A percentile compares a stretch with the other conserved stretches of the same genome.
These are phyloP conservation scores for Cossypha dichroa DNA, from an alignment of 2,797 vertebrate species.

Conservation along the genomic window DNA sequence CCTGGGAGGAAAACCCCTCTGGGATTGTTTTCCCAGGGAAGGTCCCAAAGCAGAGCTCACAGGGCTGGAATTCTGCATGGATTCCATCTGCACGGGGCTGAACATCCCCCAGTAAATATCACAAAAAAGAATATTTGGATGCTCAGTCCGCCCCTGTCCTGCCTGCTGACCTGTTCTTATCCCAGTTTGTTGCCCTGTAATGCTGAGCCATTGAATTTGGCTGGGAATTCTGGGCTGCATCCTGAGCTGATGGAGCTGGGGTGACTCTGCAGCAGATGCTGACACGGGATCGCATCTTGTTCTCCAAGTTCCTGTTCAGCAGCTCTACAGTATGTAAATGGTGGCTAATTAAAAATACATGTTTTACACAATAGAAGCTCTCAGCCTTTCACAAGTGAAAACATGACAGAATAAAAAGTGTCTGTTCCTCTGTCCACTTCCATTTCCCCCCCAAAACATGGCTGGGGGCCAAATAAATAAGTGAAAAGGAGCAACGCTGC, in stretches of 20 bases:
- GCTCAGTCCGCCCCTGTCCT: not conserved
- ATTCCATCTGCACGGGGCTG: accelerated
- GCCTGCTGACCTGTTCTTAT: not conserved
- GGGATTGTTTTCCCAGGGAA: not conserved
- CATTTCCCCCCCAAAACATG: not conserved
- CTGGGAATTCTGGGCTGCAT: not conserved
- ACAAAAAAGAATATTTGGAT: not conserved
- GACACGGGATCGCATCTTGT: not conserved
- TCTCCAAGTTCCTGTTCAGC: not conserved
- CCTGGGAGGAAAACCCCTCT: not conserved
- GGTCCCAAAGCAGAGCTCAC: not conserved
- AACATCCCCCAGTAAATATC: accelerated
- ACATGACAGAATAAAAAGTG: not conserved
- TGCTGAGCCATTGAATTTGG: not conserved
- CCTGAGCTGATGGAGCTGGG: not conserved
- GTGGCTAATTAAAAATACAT: not conserved
- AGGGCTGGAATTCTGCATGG: not conserved
- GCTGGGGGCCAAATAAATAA: conserved; percentile 28
- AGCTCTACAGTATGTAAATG: not conserved
- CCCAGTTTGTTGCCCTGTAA: not conserved
- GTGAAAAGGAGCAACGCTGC: conserved; percentile 9
- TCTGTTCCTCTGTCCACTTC: not conserved
- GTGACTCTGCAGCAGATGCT: not conserved
- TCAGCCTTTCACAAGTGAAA: not conserved
- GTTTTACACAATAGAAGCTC: not conserved